Evolutionary conservation across 2,888 invertebrate genomes (phyloP), one percentile per base, ranked within the genome.

Genomic region (Ornithoptera priamus): DNA sequence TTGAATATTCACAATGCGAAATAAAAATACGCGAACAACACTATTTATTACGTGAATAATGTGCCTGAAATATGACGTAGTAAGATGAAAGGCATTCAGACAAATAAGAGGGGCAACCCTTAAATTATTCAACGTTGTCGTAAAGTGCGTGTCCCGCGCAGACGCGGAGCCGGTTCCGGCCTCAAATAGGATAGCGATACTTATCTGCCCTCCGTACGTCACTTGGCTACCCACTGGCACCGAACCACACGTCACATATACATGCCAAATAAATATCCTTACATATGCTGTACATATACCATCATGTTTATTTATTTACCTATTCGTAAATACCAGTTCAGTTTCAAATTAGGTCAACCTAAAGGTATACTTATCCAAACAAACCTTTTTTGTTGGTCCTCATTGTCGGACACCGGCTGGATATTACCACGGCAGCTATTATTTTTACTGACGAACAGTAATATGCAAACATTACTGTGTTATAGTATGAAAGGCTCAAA

Each of bases 91-190:
- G n/a, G 53, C 17, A 53, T 53, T 53, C 18, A 18, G 17, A 6
- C 53, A 53, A 53, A 53, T n/a, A 53, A 53, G 10, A 53, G 1
- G 6, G 53, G 53, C n/a, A 53, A 3, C 53, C 53, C 4, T 53
- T n/a, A 53, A 53, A n/a, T 53, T 53, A 53, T 53, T 53, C 53
- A 53, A 53, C 50, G 50, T n/a, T n/a, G 53, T 53, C 53, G n/a
- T 53, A 53, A 53, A 53, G n/a, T 2, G 53, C n/a, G 18, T n/a
- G 39, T n/a, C 53, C 53, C n/a, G 1, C 18, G 53, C 53, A 53
- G 53, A 53, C 53, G n/a, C 53, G 18, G 18, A 50, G 17, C 53
- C 53, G 17, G 17, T n/a, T 53, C 53, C 7, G 53, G 53, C 53
- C 53, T 53, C 53, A 53, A 53, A 53, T 53, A 15, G 53, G 53